Evolutionary conservation across 2,797 vertebrate species (phyloP), one percentile per base, ranked within the genome.

Genomic region (Cephalopachus bancanus): DNA sequence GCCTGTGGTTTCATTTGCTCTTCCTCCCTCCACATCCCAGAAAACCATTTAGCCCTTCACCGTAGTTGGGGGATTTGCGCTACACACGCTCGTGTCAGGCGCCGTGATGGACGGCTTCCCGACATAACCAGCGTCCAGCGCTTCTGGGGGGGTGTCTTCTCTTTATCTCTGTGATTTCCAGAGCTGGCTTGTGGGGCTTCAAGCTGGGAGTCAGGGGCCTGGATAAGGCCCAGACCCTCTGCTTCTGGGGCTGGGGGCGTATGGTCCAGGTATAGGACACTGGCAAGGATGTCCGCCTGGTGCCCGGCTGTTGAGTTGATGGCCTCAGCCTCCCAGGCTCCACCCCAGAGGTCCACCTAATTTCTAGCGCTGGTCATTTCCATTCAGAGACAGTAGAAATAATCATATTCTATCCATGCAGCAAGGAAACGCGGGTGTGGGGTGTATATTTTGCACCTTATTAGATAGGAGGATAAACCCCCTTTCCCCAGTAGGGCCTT

Each of bases 1-100:
- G 59, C 57, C 0, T n/a, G 83, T 59, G 96, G 88, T 95, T 97
- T 97, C 97, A 67, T 96, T 93, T 94, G 94, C 93, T 69, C 93
- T 90, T 88, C 91, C 76, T 87, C 28, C 86, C 44, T 44, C 44
- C 75, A 74, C 93, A 93, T 97, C 97, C 96, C 90, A 97, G 96
- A 96, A 97, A 96, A 95, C 91, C 89, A 17, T 97, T 96, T 0
- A 0, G 93, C 78, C 96, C 92, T 91, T 67, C 49, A 90, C 62
- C 79, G 96, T 12, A 4, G 64, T 26, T 1, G 84, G 72, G 74
- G 94, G 62, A 89, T 20, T n/a, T 22, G 76, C 59, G 78, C 26
- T 33, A 0, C 83, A 62, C 89, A 80, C 75, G 0, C 1, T 79
- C 62, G 91, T 59, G 95, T 80, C 85, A 78, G 75, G 59, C 72